phyloP scores from a whole-genome alignment of 2,888 invertebrate genomes.

The Bellardia pandia region DNA sequence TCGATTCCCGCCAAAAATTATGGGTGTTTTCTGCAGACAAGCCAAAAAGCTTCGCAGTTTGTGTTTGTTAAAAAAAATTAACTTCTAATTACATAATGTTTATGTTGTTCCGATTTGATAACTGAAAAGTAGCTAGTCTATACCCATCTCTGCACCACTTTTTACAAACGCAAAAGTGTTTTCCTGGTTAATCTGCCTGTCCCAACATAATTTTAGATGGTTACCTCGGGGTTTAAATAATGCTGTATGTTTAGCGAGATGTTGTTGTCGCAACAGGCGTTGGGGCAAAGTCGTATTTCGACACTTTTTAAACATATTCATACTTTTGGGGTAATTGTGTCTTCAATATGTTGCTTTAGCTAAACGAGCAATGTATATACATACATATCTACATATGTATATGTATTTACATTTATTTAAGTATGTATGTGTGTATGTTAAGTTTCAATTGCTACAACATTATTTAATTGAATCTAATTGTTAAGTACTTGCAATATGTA shows the following conservation, averaged over 20 bases:
- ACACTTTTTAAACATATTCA: conserved; percentile 62
- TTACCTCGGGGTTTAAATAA: conserved; percentile 47
- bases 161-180: conserved; percentile 18
- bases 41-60: too few relatives aligned
- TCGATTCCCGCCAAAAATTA: too few relatives aligned
- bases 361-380: not conserved
- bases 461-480: conserved; percentile 83
- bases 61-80: too few relatives aligned
- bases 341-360: conserved; percentile 23
- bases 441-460: conserved; percentile 79
- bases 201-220: conserved; percentile 47
- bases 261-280: conserved; percentile 65
- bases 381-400: too few relatives aligned
- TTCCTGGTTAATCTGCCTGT: not conserved
- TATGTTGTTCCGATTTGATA: too few relatives aligned
- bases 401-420: too few relatives aligned
- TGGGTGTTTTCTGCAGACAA: too few relatives aligned
- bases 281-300: conserved; percentile 54
- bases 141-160: conserved; percentile 14
- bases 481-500: conserved; percentile 53
- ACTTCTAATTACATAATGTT: too few relatives aligned
- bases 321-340: conserved; percentile 48
- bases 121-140: not conserved
- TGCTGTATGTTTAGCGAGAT: conserved; percentile 32
- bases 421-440: conserved; percentile 17